A percentile compares a stretch with the other conserved stretches of the same genome.
Evolutionary conservation across 1,140 invertebrate genomes (phyloP).

Genomic region (Araneus ventricosus): DNA sequence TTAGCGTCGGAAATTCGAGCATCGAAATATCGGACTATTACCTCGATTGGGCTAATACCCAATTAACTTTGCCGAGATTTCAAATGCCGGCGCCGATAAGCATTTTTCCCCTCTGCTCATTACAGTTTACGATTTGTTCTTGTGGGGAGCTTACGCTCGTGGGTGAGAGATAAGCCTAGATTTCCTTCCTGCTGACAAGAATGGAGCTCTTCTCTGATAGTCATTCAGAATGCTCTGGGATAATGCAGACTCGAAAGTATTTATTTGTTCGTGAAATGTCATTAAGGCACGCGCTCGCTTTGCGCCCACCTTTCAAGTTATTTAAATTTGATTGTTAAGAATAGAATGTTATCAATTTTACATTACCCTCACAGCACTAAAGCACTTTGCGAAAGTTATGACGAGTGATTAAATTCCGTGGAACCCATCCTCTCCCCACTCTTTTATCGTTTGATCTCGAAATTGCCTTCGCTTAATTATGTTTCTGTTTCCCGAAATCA

Average conservation of each 20-base stretch:
- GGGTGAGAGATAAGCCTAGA: neutral
- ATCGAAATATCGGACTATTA: constrained; percentile 16
- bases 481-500: no score
- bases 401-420: neutral
- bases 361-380: neutral
- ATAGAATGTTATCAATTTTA: neutral
- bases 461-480: no score
- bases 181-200: neutral
- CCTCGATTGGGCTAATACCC: constrained; percentile 21
- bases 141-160: neutral
- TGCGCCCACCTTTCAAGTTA: neutral
- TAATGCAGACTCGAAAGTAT: neutral
- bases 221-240: neutral
- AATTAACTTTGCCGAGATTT: constrained; percentile 41
- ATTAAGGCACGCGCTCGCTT: neutral
- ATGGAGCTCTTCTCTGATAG: neutral
- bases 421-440: no score
- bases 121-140: constrained; percentile 20
- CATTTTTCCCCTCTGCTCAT: neutral
- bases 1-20: constrained; percentile 4
- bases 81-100: constrained; percentile 3
- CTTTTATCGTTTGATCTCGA: no score
- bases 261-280: constrained; percentile 4
- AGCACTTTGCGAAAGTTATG: neutral
- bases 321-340: constrained; percentile 18